Evolutionary conservation across 2,888 invertebrate species (phyloP), one percentile per base, ranked within the genome.

Genomic region (Seira musarum): DNA sequence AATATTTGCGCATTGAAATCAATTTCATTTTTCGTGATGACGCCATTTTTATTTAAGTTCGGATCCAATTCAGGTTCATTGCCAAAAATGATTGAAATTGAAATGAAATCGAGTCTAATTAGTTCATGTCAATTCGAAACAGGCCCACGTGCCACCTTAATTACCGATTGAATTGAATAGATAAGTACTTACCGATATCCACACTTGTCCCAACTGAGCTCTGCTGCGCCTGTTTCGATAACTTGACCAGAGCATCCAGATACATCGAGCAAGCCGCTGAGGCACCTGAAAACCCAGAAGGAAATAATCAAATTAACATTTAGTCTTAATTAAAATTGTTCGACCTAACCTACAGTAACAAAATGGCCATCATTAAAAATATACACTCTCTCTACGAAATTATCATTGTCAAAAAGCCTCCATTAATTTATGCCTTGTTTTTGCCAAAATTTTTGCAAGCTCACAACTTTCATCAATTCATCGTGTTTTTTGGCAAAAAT

Each of bases 121-220:
- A 30, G 30, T 30, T 30, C 30, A 30, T 30, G 2, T 30, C 30
- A 30, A 2, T 30, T 30, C 30, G 30, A 30, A 30, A n/a, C n/a
- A n/a, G n/a, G n/a, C n/a, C n/a, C n/a, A n/a, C n/a, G n/a, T n/a
- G 30, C 8, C 8, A 8, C 8, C 8, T 30, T 30, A 30, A 30
- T 30, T 30, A 30, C 3, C 30, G 8, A 30, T 2, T 30, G 30
- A 30, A 8, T n/a, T n/a, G n/a, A n/a, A n/a, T n/a, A n/a, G n/a
- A n/a, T 30, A n/a, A 19, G 13, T 1, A 90, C 92, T 93, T 91
- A 96, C 96, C 96, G 87, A 96, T 95, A 91, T 96, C 96, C 85
- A 94, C 93, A 86, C 95, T 95, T 89, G 95, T 96, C 86, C 94
- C 94, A 94, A 94, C 94, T 60, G 94, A 94, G 86, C 95, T 96